Conservation (phyloP, 2,113 vertebrate species). For the Phalacrocorax carbo region DNA sequence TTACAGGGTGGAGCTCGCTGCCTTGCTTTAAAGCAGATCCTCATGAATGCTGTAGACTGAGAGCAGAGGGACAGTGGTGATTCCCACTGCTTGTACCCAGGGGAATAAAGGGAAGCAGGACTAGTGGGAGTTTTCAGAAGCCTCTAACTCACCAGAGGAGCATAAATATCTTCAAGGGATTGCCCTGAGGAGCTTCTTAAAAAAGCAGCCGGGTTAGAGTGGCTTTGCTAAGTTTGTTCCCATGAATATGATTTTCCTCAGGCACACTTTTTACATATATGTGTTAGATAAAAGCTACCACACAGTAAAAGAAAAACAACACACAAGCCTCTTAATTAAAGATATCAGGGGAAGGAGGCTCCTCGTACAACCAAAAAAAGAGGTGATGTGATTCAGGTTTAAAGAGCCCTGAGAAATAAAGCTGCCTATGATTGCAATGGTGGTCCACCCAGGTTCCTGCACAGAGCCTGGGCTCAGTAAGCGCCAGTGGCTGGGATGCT, state of each 20-base stretch:
- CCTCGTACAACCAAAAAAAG: neutral
- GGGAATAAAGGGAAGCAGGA: slow-evolving; percentile 20
- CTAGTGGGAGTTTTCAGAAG: slow-evolving; percentile 52
- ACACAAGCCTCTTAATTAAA: slow-evolving; percentile 60
- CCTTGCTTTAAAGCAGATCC: neutral
- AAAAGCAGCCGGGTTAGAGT: slow-evolving; percentile 58
- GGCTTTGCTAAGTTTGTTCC: slow-evolving; percentile 61
- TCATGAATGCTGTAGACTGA: slow-evolving; percentile 12
- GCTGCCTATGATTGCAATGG: neutral
- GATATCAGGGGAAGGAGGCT: slow-evolving; percentile 32
- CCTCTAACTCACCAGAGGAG: slow-evolving; percentile 36
- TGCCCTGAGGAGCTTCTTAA: slow-evolving; percentile 55
- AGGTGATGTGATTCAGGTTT: neutral
- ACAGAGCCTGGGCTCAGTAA: neutral
- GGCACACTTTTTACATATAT: slow-evolving; percentile 57
- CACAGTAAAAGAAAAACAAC: slow-evolving; percentile 49
- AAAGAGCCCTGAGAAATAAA: neutral
- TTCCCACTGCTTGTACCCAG: slow-evolving; percentile 36
- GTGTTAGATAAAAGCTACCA: slow-evolving; percentile 63
- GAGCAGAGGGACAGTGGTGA: slow-evolving; percentile 5
- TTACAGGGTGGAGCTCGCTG: neutral
- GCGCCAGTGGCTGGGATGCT: neutral
- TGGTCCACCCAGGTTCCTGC: neutral
- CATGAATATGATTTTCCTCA: slow-evolving; percentile 66
- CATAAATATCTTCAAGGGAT: slow-evolving; percentile 63